phyloP scores from a whole-genome alignment of 2,113 vertebrate genomes.

The Symphodus melops region DNA sequence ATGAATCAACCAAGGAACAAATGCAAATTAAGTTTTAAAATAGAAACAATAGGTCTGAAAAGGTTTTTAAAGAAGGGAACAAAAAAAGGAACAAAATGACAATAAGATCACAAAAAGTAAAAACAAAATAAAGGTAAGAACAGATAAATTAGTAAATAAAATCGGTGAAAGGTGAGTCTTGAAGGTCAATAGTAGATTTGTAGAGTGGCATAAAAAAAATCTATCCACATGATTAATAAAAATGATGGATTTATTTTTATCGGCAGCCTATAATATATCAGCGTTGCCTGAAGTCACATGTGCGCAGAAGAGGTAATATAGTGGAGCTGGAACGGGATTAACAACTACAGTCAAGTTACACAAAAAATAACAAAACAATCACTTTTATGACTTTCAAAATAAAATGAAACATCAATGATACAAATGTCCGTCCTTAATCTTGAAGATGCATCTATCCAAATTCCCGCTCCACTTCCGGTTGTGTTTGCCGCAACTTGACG shows the following conservation, averaged over 20 bases:
- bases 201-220: not conserved
- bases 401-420: not conserved
- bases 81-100: too few species aligned
- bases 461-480: rapidly evolving
- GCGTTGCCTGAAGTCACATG: constrained; percentile 64
- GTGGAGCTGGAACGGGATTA: constrained; percentile 53
- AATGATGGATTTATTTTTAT: not conserved
- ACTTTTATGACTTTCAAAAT: constrained; percentile 1
- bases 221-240: constrained; percentile 1
- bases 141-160: too few species aligned
- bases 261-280: constrained; percentile 4
- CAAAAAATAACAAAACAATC: rapidly evolving
- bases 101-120: too few species aligned
- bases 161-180: too few species aligned
- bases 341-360: not conserved
- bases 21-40: too few species aligned
- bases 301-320: constrained; percentile 35
- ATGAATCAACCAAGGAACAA: too few species aligned
- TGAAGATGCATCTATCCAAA: rapidly evolving
- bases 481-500: not conserved
- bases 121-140: too few species aligned
- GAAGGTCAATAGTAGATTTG: too few species aligned
- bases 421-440: constrained; percentile 30
- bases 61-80: too few species aligned
- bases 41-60: too few species aligned